Base-by-base conservation (phyloP, 1,140 invertebrate genomes). In the Pollicipes pollicipes region DNA sequence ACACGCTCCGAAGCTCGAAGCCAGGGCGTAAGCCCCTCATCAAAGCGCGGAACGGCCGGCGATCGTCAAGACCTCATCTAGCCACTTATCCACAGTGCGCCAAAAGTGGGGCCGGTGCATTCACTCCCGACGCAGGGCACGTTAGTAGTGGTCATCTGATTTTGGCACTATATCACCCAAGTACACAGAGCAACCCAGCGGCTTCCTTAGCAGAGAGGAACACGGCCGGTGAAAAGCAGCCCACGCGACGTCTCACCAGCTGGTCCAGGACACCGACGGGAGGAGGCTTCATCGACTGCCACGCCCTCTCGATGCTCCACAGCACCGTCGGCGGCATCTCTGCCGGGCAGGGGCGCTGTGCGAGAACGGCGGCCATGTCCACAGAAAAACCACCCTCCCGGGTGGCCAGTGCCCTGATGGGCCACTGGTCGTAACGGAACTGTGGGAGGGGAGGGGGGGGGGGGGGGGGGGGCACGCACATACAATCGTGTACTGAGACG, bases 261-360 rank as follows among this genome's bases (percentile, higher is more conserved):
- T 93, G 91, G 83, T 96, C 93, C 67, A 96, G 80, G 74, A 96
- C 91, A 30, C 93, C 93, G 68, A 93, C 89, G 0, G 93, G 92
- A 68, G 88, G 85, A 8, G 91, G 90, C 75, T 88, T 88, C 85
- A 95, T 89, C 29, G 85, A 85, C 27, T 86, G 86, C 94, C 94
- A 97, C 0, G 91, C 88, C 76, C 88, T 84, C 32, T 88, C 86
- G 58, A 95, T 76, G 75, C 90, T 93, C 0, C 89, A 91, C 76
- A 85, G 86, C 8, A 64, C 63, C 10, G 27, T n/a, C 10, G 63
- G 63, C 63, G 21, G 24, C 63, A 64, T 3, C 63, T n/a, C 63
- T 64, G 63, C 63, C 26, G 27, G 6, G 27, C 10, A 64, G 24
- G 27, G 27, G 6, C 6, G 6, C 6, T 64, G 4, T 10, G 27